These are phyloP conservation scores for Pycnonotus jocosus DNA, from an alignment of 2,113 vertebrate genomes.

Conservation along the genomic window DNA sequence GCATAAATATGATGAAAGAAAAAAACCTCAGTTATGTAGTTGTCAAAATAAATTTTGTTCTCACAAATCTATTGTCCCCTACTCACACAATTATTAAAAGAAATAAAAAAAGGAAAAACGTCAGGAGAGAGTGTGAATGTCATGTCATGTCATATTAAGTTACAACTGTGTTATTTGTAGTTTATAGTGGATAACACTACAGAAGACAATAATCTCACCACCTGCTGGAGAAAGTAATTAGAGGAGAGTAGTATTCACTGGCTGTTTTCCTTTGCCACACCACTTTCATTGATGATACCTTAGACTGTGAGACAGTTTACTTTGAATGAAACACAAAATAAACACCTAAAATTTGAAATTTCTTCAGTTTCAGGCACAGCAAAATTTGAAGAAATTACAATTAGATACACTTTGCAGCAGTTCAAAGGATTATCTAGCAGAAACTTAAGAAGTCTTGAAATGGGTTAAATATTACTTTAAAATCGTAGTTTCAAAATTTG, in stretches of 20 bases:
- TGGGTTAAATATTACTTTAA: conserved; percentile 21
- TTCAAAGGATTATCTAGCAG: conserved; percentile 9
- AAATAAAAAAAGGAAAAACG: background rate
- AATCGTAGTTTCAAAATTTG: background rate
- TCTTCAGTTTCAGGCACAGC: background rate
- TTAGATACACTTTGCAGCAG: background rate
- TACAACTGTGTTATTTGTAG: conserved; percentile 57
- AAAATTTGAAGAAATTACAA: conserved; percentile 27
- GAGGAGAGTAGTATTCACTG: background rate
- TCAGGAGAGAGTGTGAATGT: conserved; percentile 29
- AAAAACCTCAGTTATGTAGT: background rate
- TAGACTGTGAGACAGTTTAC: background rate
- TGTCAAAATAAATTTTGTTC: background rate
- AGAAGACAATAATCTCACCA: conserved; percentile 62
- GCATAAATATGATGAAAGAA: background rate
- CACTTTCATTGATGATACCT: conserved; percentile 13
- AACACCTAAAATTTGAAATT: conserved; percentile 18
- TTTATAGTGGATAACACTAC: conserved; percentile 23
- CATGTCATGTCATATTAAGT: conserved; percentile 28
- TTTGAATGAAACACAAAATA: conserved; percentile 13
- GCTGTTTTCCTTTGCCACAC: conserved; percentile 5
- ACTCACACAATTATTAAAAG: background rate
- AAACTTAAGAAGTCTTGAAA: conserved; percentile 16
- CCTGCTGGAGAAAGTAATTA: conserved; percentile 63
- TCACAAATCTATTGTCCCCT: background rate